These are phyloP conservation scores for Brachyopa scutellaris DNA, from an alignment of 2,888 invertebrate genomes.

Conservation along the genomic window DNA sequence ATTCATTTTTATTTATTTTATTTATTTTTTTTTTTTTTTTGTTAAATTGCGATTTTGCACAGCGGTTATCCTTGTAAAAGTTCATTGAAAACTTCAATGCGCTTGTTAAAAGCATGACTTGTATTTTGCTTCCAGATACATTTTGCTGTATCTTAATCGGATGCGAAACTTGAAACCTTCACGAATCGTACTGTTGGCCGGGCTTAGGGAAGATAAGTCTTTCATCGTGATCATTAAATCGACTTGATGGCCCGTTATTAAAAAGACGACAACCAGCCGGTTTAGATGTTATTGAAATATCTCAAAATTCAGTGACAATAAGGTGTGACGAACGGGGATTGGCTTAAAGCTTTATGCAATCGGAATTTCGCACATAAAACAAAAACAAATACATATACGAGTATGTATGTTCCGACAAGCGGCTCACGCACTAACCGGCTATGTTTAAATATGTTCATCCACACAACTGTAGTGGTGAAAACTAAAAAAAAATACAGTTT, in stretches of 20 bases:
- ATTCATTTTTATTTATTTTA: no score
- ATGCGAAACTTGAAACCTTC: conserved; percentile 54
- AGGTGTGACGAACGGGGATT: conserved; percentile 61
- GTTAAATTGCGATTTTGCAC: conserved; percentile 5
- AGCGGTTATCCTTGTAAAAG: conserved; percentile 72
- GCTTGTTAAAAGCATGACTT: conserved; percentile 44
- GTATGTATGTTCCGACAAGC: no score
- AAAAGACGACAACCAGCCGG: conserved; percentile 4
- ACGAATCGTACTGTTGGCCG: neutral
- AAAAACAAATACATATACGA: conserved; percentile 12
- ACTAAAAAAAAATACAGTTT: conserved; percentile 10
- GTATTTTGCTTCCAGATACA: conserved; percentile 20
- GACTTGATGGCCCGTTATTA: conserved; percentile 18
- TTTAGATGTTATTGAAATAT: conserved; percentile 49
- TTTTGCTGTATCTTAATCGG: conserved; percentile 26
- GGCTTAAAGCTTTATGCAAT: conserved; percentile 51
- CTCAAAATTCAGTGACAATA: conserved; percentile 41
- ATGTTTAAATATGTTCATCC: neutral
- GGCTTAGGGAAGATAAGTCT: conserved; percentile 19
- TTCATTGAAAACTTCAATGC: conserved; percentile 67
- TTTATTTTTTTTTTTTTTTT: neutral
- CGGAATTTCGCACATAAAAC: conserved; percentile 30
- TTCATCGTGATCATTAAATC: conserved; percentile 22
- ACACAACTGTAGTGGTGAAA: neutral
- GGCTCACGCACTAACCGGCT: conserved; percentile 27